A percentile compares a stretch with the other conserved stretches of the same genome.
phyloP scores from a whole-genome alignment of 2,888 invertebrate genomes.

The Drosophila nigricruria region DNA sequence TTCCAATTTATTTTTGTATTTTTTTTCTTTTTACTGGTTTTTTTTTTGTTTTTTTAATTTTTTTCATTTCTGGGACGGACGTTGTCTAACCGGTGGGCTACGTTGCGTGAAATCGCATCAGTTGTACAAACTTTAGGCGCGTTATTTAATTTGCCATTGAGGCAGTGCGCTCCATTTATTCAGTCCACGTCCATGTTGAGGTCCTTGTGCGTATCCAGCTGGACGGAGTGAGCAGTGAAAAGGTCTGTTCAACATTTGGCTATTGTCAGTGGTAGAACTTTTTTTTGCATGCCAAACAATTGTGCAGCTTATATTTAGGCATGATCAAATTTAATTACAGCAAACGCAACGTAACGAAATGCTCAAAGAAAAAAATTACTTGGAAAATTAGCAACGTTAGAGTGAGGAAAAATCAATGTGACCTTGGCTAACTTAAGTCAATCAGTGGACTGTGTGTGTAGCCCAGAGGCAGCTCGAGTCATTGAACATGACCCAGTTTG shows the following conservation, averaged over 20 bases:
- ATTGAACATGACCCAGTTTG: slow-evolving; percentile 78
- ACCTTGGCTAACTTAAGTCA: slow-evolving; percentile 74
- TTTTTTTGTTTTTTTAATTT: slow-evolving; percentile 21
- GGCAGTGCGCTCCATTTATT: slow-evolving; percentile 77
- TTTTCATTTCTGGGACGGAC: slow-evolving; percentile 30
- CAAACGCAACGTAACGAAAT: slow-evolving; percentile 15
- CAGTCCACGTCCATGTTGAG: slow-evolving; percentile 47
- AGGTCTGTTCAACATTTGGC: slow-evolving; percentile 31
- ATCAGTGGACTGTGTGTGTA: slow-evolving; percentile 44
- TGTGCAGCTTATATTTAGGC: slow-evolving; percentile 44
- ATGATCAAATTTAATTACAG: slow-evolving; percentile 74
- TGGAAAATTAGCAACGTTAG: slow-evolving; percentile 42
- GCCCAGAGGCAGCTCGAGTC: slow-evolving; percentile 33
- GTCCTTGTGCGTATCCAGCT: slow-evolving; percentile 32
- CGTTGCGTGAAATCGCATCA: slow-evolving; percentile 79
- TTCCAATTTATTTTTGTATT: slow-evolving; percentile 21
- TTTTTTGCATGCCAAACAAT: slow-evolving; percentile 32
- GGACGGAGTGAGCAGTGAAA: slow-evolving; percentile 36
- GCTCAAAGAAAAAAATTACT: slow-evolving; percentile 44
- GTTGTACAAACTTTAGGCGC: slow-evolving; percentile 80
- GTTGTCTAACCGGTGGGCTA: slow-evolving; percentile 60
- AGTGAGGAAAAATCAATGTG: slow-evolving; percentile 62
- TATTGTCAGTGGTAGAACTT: slow-evolving; percentile 38
- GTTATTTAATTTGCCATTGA: slow-evolving; percentile 80
- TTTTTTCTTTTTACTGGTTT: slow-evolving; percentile 11